phyloP scores from a whole-genome alignment of 2,113 vertebrate genomes.

The Maccullochella peelii region DNA sequence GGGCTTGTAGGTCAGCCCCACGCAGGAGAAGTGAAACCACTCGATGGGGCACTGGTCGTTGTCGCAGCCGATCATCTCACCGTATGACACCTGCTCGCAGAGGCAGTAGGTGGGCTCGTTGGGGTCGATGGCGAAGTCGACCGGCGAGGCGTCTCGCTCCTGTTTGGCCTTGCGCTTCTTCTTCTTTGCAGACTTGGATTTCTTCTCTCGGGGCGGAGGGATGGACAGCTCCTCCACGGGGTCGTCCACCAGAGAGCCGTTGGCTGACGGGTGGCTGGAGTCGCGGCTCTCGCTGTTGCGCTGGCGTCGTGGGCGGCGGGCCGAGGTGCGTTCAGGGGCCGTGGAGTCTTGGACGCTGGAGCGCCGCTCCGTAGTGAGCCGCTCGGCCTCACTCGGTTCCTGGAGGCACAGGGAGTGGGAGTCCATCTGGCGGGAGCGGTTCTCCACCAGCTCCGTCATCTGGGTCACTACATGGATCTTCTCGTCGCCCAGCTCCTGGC shows the following conservation, averaged over 20 bases:
- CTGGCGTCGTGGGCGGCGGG: constrained; percentile 92
- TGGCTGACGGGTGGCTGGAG: constrained; percentile 90
- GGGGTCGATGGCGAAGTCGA: constrained; percentile 94
- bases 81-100: constrained; percentile 95
- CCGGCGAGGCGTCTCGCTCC: constrained; percentile 92
- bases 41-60: constrained; percentile 96
- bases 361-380: constrained; percentile 81
- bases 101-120: constrained; percentile 97
- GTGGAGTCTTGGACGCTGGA: constrained; percentile 68
- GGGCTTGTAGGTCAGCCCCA: constrained; percentile 95
- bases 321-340: constrained; percentile 86
- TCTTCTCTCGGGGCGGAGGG: constrained; percentile 93
- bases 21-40: constrained; percentile 97
- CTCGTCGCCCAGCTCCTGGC: constrained; percentile 97
- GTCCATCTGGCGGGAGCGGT: constrained; percentile 96
- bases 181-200: constrained; percentile 95
- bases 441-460: constrained; percentile 96
- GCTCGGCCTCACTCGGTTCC: constrained; percentile 87
- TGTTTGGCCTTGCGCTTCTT: constrained; percentile 94
- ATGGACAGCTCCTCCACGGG: constrained; percentile 89
- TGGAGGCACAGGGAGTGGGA: constrained; percentile 92
- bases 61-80: constrained; percentile 97
- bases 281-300: constrained; percentile 96
- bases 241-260: constrained; percentile 88
- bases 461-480: constrained; percentile 98